A percentile compares a stretch with the other conserved stretches of the same genome.
phyloP scores from a whole-genome alignment of 2,888 invertebrate genomes.

The Lingula anatina region DNA sequence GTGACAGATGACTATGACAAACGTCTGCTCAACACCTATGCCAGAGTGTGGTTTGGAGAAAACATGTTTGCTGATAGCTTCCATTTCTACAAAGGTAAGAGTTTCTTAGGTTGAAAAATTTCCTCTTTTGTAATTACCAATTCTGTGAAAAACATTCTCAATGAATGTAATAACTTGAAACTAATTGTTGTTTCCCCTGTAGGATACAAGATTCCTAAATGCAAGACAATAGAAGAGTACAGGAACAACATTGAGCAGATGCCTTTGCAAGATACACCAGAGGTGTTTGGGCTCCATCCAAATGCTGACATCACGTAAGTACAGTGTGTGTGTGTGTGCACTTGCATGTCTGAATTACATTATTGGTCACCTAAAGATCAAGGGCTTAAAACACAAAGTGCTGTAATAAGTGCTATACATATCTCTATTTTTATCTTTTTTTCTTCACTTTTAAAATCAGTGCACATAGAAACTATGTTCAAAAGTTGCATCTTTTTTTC shows the following conservation, averaged over 20 bases:
- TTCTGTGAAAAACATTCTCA: background rate
- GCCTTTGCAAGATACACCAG: conserved; percentile 71
- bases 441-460: background rate
- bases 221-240: conserved; percentile 56
- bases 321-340: background rate
- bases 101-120: background rate
- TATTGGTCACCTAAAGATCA: background rate
- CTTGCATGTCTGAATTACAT: background rate
- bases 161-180: too few species aligned
- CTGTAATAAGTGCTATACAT: too few species aligned
- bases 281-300: conserved; percentile 91
- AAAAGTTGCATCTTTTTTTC: background rate
- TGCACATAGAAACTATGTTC: background rate
- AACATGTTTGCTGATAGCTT: conserved; percentile 79
- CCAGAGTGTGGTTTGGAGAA: conserved; percentile 89
- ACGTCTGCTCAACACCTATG: conserved; percentile 84
- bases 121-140: background rate
- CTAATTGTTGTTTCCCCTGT: too few species aligned
- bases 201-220: conserved; percentile 81
- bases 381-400: background rate
- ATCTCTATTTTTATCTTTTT: too few species aligned
- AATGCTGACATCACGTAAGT: conserved; percentile 90
- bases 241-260: conserved; percentile 81
- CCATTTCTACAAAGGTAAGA: conserved; percentile 77
- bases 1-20: conserved; percentile 98